Base-by-base conservation (phyloP, 2,888 invertebrate genomes). In the Sphecodes monilicornis region DNA sequence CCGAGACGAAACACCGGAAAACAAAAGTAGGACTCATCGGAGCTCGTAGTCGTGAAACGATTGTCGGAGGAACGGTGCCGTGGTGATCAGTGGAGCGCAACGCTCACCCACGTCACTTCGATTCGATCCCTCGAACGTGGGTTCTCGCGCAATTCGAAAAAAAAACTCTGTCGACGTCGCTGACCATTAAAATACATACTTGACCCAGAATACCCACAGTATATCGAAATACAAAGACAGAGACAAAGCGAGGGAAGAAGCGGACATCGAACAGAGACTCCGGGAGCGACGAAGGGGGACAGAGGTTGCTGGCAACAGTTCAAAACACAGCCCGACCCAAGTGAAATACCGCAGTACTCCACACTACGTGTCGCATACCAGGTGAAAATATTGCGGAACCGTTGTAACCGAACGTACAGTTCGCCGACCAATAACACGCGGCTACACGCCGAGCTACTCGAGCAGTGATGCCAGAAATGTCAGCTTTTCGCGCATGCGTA, bases 281-380 rank as follows among this genome's bases (percentile, higher is more conserved):
- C 32, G 60, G 36, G 54, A 66, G 76, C 78, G 86, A 82, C 85
- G 78, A 74, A 81, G 82, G 84, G 82, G 78, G 78, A 64, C 29
- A 80, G 83, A 80, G 74, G 83, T 69, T 83, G 79, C 91, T 92
- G 92, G 92, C 92, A 92, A 72, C 83, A 87, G 76, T 92, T 92
- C 92, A 92, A 92, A 90, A 86, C 90, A 91, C 90, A 89, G 91
- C 90, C 87, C 87, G 86, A 87, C 86, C 86, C 84, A 89, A 88
- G 91, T 90, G 89, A 92, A 92, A 92, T 92, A 91, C 92, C 89
- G 92, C 92, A 91, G 92, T 91, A 85, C 80, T 90, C 90, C 74
- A 78, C 77, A 77, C 71, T 83, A 57, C 57, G 80, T 84, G 89
- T 87, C 85, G 86, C 88, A 84, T 86, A 86, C 88, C 85, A 86